phyloP scores from a whole-genome alignment of 2,888 invertebrate species.

The Noctuana brunneofusca region DNA sequence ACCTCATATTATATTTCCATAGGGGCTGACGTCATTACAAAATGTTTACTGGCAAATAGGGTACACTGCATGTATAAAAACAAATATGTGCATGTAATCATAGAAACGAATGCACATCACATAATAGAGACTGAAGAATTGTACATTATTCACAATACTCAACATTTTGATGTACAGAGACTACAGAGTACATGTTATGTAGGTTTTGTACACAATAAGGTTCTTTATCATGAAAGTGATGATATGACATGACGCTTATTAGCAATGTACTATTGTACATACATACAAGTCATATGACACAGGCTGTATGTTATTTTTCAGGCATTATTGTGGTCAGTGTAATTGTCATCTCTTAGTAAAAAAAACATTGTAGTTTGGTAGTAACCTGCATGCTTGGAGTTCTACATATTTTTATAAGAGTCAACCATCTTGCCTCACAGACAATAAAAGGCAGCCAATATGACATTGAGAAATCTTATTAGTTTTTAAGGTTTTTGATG shows the following conservation, averaged over 20 bases:
- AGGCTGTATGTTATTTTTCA: too few species aligned
- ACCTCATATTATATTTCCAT: conserved; percentile 10
- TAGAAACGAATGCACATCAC: not conserved
- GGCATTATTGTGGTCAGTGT: too few species aligned
- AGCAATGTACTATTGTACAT: too few species aligned
- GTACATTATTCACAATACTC: not conserved
- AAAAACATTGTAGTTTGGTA: too few species aligned
- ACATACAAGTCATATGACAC: too few species aligned
- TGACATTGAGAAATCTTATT: too few species aligned
- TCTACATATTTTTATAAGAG: too few species aligned
- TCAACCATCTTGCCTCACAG: too few species aligned
- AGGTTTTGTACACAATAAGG: not conserved
- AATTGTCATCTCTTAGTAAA: too few species aligned
- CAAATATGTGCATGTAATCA: conserved; percentile 3
- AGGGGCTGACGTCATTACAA: conserved; percentile 1
- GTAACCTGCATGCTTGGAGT: too few species aligned
- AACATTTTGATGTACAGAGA: not conserved
- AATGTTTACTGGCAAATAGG: conserved; percentile 7
- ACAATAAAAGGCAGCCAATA: too few species aligned
- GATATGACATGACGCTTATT: not conserved
- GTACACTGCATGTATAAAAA: not conserved
- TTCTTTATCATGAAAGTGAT: not conserved
- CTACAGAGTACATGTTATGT: not conserved
- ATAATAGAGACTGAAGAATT: not conserved
- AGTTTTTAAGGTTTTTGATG: too few species aligned